These are phyloP conservation scores for Neopipo cinnamomea DNA, from an alignment of 2,113 vertebrate species.

Conservation along the genomic window DNA sequence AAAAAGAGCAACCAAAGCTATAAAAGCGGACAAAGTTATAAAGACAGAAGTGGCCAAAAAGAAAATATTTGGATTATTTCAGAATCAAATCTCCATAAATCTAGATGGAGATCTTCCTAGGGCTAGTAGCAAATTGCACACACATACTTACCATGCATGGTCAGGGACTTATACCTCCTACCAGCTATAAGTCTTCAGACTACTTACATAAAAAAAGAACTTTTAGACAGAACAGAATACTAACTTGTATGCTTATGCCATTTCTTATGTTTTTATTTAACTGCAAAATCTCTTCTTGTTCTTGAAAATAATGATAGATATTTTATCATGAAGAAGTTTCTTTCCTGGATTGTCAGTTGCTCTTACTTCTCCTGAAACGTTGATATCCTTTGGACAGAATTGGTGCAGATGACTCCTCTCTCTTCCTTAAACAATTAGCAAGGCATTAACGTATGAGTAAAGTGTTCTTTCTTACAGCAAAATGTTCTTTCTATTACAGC, in stretches of 20 bases:
- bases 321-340: background rate
- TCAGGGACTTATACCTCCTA: background rate
- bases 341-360: background rate
- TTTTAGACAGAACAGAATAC: background rate
- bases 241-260: background rate
- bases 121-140: background rate
- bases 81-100: background rate
- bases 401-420: background rate
- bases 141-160: background rate
- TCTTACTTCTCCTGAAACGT: background rate
- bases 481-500: background rate
- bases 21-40: background rate
- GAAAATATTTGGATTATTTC: background rate
- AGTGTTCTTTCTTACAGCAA: background rate
- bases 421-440: background rate
- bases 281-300: background rate
- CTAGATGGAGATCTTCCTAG: background rate
- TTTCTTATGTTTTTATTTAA: background rate
- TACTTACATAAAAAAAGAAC: background rate
- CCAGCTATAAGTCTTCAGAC: background rate
- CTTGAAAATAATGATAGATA: background rate
- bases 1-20: background rate
- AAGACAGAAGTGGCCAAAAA: background rate
- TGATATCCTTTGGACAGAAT: background rate
- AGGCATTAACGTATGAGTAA: background rate